Evolutionary conservation across 1,140 invertebrate genomes (phyloP).

Genomic region (Sarcophaga peregrina): DNA sequence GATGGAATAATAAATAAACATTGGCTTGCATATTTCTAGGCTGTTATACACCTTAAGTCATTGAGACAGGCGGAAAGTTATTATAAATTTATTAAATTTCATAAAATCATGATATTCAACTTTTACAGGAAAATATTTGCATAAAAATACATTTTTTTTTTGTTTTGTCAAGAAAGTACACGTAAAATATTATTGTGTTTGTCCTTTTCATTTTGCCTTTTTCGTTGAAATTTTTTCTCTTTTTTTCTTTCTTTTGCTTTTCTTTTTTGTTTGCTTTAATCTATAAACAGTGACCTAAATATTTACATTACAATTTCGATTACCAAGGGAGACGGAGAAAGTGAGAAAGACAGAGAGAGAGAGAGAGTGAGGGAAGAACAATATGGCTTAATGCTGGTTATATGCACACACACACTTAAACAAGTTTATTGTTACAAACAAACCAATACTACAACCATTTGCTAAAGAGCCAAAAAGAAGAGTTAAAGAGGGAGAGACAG

Average conservation of each 20-base stretch:
- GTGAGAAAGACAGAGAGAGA: no score
- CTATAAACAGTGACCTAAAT: constrained; percentile 23
- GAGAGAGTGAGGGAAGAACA: no score
- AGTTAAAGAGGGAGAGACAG: no score
- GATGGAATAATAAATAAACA: no score
- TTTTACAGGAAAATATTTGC: background rate
- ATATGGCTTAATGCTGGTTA: no score
- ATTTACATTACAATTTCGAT: constrained; percentile 14
- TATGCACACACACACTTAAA: background rate
- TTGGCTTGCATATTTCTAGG: background rate
- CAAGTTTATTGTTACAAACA: background rate
- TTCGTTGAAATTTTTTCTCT: no score
- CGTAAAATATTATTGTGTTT: no score
- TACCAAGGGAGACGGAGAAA: background rate
- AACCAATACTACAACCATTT: background rate
- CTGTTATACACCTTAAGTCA: background rate
- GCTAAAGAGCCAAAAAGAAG: no score
- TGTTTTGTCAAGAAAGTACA: no score
- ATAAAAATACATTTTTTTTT: background rate
- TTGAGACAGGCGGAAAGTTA: background rate
- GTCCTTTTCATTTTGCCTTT: no score
- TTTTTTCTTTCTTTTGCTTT: background rate
- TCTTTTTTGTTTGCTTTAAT: background rate
- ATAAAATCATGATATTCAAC: background rate
- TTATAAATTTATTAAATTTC: background rate